Percentiles rank a stretch among this genome's conserved stretches.
Conservation (phyloP, 2,797 vertebrate genomes). For the Mormyrops attenuatus region DNA sequence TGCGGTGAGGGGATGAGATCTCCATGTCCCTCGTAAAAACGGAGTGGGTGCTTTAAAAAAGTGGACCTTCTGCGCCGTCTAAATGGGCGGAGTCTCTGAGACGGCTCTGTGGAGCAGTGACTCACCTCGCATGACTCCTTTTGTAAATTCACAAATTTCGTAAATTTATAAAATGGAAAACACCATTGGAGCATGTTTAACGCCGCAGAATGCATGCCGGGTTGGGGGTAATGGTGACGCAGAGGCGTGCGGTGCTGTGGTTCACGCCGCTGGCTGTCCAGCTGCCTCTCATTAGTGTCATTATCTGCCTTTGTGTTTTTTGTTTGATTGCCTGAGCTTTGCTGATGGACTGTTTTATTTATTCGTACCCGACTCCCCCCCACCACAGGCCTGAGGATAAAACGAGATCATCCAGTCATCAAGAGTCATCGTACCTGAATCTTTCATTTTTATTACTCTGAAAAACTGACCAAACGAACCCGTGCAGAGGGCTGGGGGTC, state of each 20-base stretch:
- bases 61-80: not conserved
- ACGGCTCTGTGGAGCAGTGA: conserved; percentile 33
- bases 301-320: conserved; percentile 21
- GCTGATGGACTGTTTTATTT: conserved; percentile 15
- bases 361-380: not conserved
- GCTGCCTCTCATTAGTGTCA: conserved; percentile 25
- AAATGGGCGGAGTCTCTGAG: not conserved
- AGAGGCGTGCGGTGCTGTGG: not conserved
- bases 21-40: not conserved
- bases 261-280: conserved; percentile 23
- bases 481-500: not conserved
- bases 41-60: not conserved
- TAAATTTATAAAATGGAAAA: conserved; percentile 10
- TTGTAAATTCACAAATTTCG: conserved; percentile 22
- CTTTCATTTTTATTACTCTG: conserved; percentile 24
- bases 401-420: not conserved
- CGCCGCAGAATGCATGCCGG: not conserved
- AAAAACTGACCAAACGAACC: not conserved
- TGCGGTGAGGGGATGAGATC: not conserved
- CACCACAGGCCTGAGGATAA: not conserved
- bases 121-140: conserved; percentile 48
- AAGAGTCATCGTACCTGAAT: conserved; percentile 40
- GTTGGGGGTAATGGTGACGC: not conserved
- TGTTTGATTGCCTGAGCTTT: conserved; percentile 32
- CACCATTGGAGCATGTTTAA: not conserved